Percentiles rank a stretch among this genome's conserved stretches.
Evolutionary conservation across 2,797 vertebrate genomes (phyloP).

Genomic region (Tenualosa ilisha): DNA sequence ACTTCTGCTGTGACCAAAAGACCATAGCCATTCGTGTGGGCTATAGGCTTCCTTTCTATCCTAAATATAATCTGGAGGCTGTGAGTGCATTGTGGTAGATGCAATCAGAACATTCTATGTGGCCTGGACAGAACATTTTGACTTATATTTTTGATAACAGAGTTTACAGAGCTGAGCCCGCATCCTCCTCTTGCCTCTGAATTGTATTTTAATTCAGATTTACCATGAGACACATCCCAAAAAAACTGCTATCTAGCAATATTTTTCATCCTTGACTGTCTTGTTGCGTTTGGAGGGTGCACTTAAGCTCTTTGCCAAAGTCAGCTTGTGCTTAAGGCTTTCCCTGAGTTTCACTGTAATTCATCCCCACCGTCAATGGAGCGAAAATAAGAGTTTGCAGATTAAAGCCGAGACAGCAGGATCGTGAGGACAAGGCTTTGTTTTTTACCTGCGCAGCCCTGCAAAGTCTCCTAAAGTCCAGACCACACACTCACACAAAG

Average conservation of each 20-base stretch:
- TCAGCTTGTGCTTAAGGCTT: slow-evolving; percentile 15
- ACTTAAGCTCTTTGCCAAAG: neutral
- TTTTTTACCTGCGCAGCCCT: slow-evolving; percentile 19
- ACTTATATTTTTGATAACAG: neutral
- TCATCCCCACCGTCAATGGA: slow-evolving; percentile 19
- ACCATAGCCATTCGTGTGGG: neutral
- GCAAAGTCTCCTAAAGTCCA: neutral
- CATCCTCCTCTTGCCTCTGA: neutral
- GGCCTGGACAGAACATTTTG: neutral
- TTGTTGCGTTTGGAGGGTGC: slow-evolving; percentile 24
- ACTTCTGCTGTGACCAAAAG: neutral
- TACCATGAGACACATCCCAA: neutral
- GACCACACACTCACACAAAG: slow-evolving; percentile 25
- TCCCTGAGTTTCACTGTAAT: slow-evolving; percentile 17
- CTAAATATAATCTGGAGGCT: neutral
- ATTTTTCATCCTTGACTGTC: neutral
- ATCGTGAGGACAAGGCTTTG: neutral
- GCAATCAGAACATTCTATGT: neutral
- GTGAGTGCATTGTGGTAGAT: neutral
- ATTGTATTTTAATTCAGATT: neutral
- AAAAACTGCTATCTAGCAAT: slow-evolving; percentile 4
- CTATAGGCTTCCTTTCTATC: neutral
- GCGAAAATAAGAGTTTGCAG: slow-evolving; percentile 26
- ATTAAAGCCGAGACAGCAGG: neutral
- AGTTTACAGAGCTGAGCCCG: neutral